phyloP scores from a whole-genome alignment of 2,113 vertebrate genomes.

The Elaphurus davidianus region DNA sequence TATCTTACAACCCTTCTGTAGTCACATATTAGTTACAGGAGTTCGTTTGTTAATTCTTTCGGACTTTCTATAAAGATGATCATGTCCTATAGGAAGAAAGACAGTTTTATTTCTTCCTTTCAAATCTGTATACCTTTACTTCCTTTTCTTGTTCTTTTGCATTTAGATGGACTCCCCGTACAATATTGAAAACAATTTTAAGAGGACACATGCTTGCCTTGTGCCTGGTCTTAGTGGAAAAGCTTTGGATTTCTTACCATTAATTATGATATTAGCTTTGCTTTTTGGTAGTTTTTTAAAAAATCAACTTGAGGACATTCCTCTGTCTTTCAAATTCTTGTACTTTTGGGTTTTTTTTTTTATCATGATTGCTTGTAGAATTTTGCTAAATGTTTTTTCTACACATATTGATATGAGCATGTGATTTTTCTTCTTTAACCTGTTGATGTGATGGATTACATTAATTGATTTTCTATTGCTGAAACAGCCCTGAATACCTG shows the following conservation, averaged over 20 bases:
- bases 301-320: not conserved
- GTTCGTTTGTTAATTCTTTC: not conserved
- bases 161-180: not conserved
- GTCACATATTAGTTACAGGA: not conserved
- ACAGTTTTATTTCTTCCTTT: not conserved
- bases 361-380: not conserved
- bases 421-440: not conserved
- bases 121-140: not conserved
- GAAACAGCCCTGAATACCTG: not conserved
- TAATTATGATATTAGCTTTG: not conserved
- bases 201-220: not conserved
- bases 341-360: not conserved
- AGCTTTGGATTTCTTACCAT: not conserved
- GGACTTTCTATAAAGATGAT: not conserved
- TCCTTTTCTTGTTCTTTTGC: not conserved
- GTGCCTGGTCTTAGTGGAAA: not conserved
- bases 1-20: not conserved
- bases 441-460: not conserved
- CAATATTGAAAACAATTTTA: not conserved
- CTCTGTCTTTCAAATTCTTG: not conserved
- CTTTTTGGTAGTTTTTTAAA: not conserved
- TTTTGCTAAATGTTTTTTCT: not conserved
- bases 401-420: not conserved
- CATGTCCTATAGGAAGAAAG: not conserved
- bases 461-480: not conserved